These are phyloP conservation scores for Coenonympha arcania DNA, from an alignment of 2,888 invertebrate genomes.

Conservation along the genomic window DNA sequence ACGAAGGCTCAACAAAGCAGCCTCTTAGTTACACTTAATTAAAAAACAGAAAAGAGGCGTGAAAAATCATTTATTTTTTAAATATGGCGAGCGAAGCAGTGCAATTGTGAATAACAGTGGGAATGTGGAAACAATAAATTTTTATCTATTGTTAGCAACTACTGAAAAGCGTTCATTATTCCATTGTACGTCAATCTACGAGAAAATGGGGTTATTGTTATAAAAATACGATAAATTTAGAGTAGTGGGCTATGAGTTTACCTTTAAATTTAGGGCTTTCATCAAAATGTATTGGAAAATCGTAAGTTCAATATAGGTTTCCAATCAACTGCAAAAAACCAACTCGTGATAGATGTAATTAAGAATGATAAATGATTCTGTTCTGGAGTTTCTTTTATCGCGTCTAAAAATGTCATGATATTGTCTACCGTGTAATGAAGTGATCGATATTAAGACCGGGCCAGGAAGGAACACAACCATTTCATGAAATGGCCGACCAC, in stretches of 20 bases:
- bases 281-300: too few relatives aligned
- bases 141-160: constrained; percentile 12
- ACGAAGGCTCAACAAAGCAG: constrained; percentile 50
- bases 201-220: background rate
- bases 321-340: too few relatives aligned
- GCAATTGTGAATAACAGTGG: constrained; percentile 22
- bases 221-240: background rate
- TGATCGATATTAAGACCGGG: too few relatives aligned
- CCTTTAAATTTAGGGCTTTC: too few relatives aligned
- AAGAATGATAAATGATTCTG: too few relatives aligned
- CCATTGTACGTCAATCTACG: background rate
- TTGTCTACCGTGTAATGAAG: too few relatives aligned
- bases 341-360: too few relatives aligned
- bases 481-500: too few relatives aligned
- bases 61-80: constrained; percentile 20
- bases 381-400: too few relatives aligned
- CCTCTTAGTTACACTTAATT: constrained; percentile 66
- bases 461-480: too few relatives aligned
- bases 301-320: too few relatives aligned
- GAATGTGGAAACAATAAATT: constrained; percentile 17
- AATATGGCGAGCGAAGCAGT: constrained; percentile 17
- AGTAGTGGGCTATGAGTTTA: constrained; percentile 4
- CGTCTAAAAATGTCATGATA: too few relatives aligned
- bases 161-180: constrained; percentile 10
- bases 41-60: constrained; percentile 49